Evolutionary conservation across 2,888 invertebrate species (phyloP).

Genomic region (Nineta flava): DNA sequence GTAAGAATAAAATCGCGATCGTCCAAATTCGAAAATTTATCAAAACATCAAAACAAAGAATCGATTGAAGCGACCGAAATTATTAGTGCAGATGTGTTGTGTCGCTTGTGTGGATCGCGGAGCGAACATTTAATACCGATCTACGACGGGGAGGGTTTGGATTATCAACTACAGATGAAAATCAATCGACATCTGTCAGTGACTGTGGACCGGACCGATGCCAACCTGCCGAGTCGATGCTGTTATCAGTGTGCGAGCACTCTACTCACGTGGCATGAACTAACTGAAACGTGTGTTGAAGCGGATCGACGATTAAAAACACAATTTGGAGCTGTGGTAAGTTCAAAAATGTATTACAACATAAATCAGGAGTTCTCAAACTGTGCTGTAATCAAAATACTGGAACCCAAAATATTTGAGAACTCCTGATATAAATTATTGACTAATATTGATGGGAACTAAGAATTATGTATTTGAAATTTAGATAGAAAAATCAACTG

Average conservation of each 20-base stretch:
- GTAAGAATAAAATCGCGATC: too few relatives aligned
- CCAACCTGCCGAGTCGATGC: slow-evolving; percentile 35
- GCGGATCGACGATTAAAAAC: slow-evolving; percentile 33
- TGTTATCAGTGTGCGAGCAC: slow-evolving; percentile 50
- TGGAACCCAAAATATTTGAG: too few relatives aligned
- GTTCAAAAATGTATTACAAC: too few relatives aligned
- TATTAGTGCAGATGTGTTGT: slow-evolving; percentile 20
- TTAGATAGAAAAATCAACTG: too few relatives aligned
- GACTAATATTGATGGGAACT: too few relatives aligned
- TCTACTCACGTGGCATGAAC: slow-evolving; percentile 45
- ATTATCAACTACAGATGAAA: slow-evolving; percentile 42
- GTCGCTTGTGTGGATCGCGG: slow-evolving; percentile 37
- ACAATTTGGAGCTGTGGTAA: slow-evolving; percentile 16
- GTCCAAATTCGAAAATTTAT: too few relatives aligned
- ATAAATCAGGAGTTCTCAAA: too few relatives aligned
- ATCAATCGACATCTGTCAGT: slow-evolving; percentile 48
- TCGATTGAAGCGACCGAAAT: slow-evolving; percentile 8
- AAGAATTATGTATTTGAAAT: too few relatives aligned
- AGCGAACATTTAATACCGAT: slow-evolving; percentile 40
- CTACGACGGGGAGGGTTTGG: slow-evolving; percentile 41
- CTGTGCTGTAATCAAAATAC: too few relatives aligned
- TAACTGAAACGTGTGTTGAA: slow-evolving; percentile 35
- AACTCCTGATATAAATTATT: too few relatives aligned
- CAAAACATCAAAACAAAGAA: too few relatives aligned
- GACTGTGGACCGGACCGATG: slow-evolving; percentile 34